Conservation (phyloP, 1,140 invertebrate genomes). For the Drosophila punjabiensis region DNA sequence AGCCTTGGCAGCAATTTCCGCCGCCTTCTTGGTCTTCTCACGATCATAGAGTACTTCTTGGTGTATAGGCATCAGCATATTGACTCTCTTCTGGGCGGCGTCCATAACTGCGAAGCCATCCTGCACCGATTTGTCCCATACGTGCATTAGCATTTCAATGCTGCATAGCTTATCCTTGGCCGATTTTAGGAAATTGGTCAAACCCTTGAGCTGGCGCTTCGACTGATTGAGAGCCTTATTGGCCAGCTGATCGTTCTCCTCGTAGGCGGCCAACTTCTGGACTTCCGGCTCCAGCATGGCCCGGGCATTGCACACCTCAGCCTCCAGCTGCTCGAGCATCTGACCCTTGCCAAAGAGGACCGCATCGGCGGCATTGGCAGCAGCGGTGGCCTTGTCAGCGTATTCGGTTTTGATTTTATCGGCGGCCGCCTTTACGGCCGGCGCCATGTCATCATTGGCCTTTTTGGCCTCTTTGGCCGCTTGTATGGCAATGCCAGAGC, state of each 20-base stretch:
- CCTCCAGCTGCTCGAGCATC: constrained; percentile 61
- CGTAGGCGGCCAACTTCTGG: constrained; percentile 32
- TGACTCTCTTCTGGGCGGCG: constrained; percentile 57
- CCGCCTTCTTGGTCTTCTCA: constrained; percentile 57
- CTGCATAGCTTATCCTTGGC: constrained; percentile 35
- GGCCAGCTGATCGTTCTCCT: constrained; percentile 47
- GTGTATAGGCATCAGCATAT: constrained; percentile 38
- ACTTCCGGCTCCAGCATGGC: constrained; percentile 58
- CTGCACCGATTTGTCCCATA: constrained; percentile 48
- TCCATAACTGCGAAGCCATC: constrained; percentile 48
- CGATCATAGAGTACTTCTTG: constrained; percentile 48
- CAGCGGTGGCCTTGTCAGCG: constrained; percentile 58
- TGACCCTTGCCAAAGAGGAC: constrained; percentile 52
- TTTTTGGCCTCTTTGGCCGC: constrained; percentile 64
- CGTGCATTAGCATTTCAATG: constrained; percentile 37
- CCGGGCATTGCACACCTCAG: constrained; percentile 62
- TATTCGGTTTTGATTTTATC: constrained; percentile 64
- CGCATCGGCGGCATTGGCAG: constrained; percentile 64
- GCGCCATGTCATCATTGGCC: constrained; percentile 68
- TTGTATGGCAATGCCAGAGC: constrained; percentile 50
- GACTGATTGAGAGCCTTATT: constrained; percentile 27
- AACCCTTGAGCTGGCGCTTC: constrained; percentile 9
- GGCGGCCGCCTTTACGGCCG: constrained; percentile 51
- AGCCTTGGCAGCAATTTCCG: constrained; percentile 41
- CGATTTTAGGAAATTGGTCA: constrained; percentile 11